Evolutionary conservation across 2,888 invertebrate genomes (phyloP), one percentile per base, ranked within the genome.

Genomic region (Sericinus montela): DNA sequence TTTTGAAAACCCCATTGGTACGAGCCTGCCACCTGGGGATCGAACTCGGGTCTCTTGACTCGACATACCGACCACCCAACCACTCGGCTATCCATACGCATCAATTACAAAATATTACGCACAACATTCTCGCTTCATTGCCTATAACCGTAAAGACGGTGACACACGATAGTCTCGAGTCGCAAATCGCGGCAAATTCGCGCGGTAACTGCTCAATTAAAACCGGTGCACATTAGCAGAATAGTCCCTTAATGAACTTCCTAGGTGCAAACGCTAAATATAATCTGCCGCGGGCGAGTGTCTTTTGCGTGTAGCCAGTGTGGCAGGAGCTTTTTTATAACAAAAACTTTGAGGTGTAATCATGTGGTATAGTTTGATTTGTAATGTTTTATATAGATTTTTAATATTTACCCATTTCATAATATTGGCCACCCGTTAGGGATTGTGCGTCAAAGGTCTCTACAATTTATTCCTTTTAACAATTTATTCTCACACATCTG

Each of bases 211-310:
- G 69, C 66, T 70, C 76, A 75, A 78, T 78, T 75, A 76, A 63
- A 61, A 56, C 52, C 58, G 48, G 58, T 58, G 59, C 58, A 58
- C 72, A 74, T 75, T 72, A 72, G 69, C 66, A 59, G 68, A 67
- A 65, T 63, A 63, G 69, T 63, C 61, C 41, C 70, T 60, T 75
- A 75, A 75, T 74, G 70, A 77, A 72, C 72, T 75, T 75, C 74
- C 72, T 69, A 75, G 73, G 75, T 74, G 74, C 64, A 60, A 60
- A 57, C 54, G 59, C 67, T 79, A 74, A 73, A 73, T 75, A 72
- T 76, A 75, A 67, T 65, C 63, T 55, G 57, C 53, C 56, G 56
- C 52, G 56, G 59, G 56, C 55, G 49, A 53, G 53, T 50, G 52
- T 53, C 36, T 49, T 47, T 56, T 39, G 42, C 30, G 25, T 56